Base-by-base conservation (phyloP, 1,140 invertebrate genomes). In the Araneus ventricosus region DNA sequence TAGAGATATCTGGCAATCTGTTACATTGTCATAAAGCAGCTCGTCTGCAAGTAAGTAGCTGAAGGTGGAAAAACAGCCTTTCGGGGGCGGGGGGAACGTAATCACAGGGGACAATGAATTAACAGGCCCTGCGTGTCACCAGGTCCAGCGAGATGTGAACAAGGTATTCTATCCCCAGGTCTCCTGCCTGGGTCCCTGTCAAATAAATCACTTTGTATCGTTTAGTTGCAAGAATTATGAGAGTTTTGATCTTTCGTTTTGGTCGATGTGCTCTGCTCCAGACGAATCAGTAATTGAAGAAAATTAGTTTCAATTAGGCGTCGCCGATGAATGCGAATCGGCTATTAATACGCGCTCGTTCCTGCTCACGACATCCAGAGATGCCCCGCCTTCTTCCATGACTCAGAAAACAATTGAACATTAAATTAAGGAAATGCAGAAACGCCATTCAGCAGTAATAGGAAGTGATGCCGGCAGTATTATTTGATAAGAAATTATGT, bases 161-260 rank as follows among this genome's bases (percentile, higher is more conserved):
- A 45, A 90, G 87, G 70, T 75, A 37, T 75, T 37, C 70, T 20
- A 75, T 75, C 37, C 63, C 8, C 27, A 20, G 79, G 70, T 90
- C 89, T 30, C 82, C 90, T 85, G 30, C 80, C 90, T 84, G 52
- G n/a, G 52, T 57, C 34, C 39, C 37, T 85, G 91, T 80, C 91
- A 87, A 59, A 93, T 93, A 93, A 93, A 93, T 93, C 91, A 93
- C 67, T 93, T 93, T 93, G 84, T 88, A 88, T 87, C 91, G 67
- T 80, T 93, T 93, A 87, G 70, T 39, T 22, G 17, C 27, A 88
- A 93, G 91, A 93, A 61, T 93, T 93, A 93, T 93, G 91, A 45
- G 85, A 45, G 45, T 45, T 61, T 27, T 52, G 75, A 85, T 93
- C 90, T 92, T 92, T 82, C 82, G 90, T 86, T 92, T 86, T 82